Percentiles rank a stretch among this genome's conserved stretches.
phyloP scores from a whole-genome alignment of 2,797 vertebrate species.

The Chloroceryle amazona region DNA sequence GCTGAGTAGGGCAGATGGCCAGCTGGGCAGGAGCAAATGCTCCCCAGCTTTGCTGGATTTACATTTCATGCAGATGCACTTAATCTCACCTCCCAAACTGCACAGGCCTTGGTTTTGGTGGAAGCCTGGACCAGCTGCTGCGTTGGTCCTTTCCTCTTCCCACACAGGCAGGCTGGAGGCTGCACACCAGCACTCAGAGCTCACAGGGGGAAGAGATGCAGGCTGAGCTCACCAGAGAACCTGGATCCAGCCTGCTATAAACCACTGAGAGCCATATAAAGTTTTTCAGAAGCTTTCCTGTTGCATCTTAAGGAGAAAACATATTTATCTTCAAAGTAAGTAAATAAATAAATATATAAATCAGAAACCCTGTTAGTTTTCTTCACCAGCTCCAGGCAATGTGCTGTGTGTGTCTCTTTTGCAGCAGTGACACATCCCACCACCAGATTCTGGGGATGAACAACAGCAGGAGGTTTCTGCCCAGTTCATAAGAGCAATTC shows the following conservation, averaged over 20 bases:
- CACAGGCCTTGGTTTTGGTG: neutral
- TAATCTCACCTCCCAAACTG: neutral
- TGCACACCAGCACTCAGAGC: too few relatives aligned
- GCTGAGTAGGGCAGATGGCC: neutral
- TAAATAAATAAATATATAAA: neutral
- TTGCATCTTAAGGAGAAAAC: neutral
- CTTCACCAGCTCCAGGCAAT: neutral
- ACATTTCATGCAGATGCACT: neutral
- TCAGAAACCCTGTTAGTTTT: neutral
- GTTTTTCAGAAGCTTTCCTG: neutral
- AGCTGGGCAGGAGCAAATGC: neutral
- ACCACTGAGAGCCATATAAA: accelerated
- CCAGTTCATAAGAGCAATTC: neutral
- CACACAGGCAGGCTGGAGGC: too few relatives aligned
- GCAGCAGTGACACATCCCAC: neutral
- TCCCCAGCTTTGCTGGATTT: neutral
- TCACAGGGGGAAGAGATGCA: neutral
- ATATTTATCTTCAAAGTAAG: neutral
- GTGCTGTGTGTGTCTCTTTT: neutral
- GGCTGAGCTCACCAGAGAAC: neutral
- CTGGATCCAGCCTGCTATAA: neutral
- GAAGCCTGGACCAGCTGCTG: neutral
- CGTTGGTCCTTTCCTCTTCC: neutral
- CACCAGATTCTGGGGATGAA: neutral
- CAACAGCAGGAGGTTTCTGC: neutral